Conservation (phyloP, 2,797 vertebrate species). For the Acanthornis magna region DNA sequence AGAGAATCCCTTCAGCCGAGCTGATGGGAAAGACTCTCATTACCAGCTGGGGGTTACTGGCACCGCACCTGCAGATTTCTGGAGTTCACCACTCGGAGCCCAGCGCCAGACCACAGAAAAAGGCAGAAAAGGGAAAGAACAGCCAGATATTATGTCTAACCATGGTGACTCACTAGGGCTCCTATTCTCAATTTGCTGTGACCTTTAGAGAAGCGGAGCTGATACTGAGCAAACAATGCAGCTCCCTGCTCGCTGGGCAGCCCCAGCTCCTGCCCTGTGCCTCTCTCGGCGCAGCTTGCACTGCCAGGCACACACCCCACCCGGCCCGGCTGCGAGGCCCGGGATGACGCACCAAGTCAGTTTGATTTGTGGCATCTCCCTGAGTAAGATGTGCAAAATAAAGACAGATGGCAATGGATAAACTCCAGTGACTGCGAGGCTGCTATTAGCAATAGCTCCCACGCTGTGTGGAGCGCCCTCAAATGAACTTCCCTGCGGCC, state of each 20-base stretch:
- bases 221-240: constrained; percentile 7
- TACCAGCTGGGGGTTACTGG: background rate
- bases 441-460: constrained; percentile 1
- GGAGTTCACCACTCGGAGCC: background rate
- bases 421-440: constrained; percentile 5
- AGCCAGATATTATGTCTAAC: constrained; percentile 3
- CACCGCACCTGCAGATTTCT: background rate
- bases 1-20: background rate
- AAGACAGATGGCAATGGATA: constrained; percentile 50
- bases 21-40: background rate
- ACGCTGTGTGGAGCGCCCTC: background rate
- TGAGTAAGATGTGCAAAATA: constrained; percentile 31
- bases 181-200: constrained; percentile 41
- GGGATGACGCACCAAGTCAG: constrained; percentile 43
- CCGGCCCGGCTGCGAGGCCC: background rate
- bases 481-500: constrained; percentile 20
- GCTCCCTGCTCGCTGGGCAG: background rate
- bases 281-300: rapidly evolving
- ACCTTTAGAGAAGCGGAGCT: constrained; percentile 4
- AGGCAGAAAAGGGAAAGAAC: background rate
- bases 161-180: constrained; percentile 27
- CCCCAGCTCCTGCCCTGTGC: background rate
- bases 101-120: background rate
- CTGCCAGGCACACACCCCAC: background rate
- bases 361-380: constrained; percentile 56